These are phyloP conservation scores for Montipora sp. DNA, from an alignment of 64 coral and sea anemone genomes.

Conservation along the genomic window DNA sequence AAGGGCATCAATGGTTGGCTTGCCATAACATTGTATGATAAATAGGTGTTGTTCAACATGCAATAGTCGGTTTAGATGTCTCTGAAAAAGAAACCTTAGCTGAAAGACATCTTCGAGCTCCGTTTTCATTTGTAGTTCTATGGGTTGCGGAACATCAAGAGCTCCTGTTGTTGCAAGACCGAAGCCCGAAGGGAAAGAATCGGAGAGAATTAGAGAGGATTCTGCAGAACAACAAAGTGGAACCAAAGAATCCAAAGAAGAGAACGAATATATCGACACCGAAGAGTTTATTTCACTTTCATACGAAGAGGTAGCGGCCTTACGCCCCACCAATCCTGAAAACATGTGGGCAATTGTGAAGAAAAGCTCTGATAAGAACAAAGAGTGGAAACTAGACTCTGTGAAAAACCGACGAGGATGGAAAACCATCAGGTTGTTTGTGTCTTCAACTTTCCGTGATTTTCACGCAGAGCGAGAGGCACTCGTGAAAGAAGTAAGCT, in stretches of 20 bases:
- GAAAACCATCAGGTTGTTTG: conserved; percentile 98
- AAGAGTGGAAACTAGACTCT: conserved; percentile 81
- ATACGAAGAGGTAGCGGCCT: conserved; percentile 90
- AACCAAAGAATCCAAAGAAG: not conserved
- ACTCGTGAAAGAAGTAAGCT: conserved; percentile 91
- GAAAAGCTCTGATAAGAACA: conserved; percentile 75
- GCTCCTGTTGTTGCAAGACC: conserved; percentile 49
- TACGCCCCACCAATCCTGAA: conserved; percentile 68
- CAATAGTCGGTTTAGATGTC: not conserved
- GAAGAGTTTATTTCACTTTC: conserved; percentile 51
- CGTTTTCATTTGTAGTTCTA: conserved; percentile 67
- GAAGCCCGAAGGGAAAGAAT: not conserved
- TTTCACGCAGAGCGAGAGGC: conserved; percentile 96
- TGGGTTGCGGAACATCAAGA: conserved; percentile 92
- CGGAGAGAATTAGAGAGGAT: not conserved
- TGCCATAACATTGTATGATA: conserved; percentile 29
- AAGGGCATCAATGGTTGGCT: not conserved
- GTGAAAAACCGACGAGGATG: conserved; percentile 93
- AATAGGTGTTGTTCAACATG: not conserved
- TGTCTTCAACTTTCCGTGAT: conserved; percentile 99
- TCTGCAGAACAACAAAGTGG: not conserved
- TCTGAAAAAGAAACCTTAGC: not conserved
- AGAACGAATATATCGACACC: conserved; percentile 24
- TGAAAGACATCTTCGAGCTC: not conserved
- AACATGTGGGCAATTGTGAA: conserved; percentile 98